A percentile compares a stretch with the other conserved stretches of the same genome.
These are phyloP conservation scores for Eubasilissa regina DNA, from an alignment of 1,140 invertebrate species.

Conservation along the genomic window DNA sequence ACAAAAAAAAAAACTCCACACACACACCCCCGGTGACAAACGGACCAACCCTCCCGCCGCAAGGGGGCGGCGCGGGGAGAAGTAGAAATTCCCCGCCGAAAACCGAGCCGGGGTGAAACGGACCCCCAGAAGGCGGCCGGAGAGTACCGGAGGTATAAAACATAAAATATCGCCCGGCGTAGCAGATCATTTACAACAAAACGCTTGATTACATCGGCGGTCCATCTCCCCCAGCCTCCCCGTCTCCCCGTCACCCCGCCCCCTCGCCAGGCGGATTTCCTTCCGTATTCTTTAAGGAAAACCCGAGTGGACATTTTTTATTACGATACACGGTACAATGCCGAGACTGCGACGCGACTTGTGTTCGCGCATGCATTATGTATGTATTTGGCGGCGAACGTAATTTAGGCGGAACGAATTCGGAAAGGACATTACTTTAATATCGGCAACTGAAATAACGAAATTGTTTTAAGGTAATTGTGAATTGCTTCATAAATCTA, in stretches of 20 bases:
- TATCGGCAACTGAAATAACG: neutral
- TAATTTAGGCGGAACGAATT: conserved; percentile 15
- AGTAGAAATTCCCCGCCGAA: conserved; percentile 25
- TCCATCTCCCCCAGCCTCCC: conserved; percentile 14
- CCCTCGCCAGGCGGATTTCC: conserved; percentile 3
- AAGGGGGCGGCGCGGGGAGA: neutral
- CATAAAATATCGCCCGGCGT: conserved; percentile 59
- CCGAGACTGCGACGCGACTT: conserved; percentile 2
- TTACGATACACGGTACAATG: conserved; percentile 34
- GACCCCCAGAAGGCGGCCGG: neutral
- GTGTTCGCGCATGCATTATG: conserved; percentile 42
- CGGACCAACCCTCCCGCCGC: conserved; percentile 2
- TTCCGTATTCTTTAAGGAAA: conserved; percentile 44
- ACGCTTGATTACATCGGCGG: conserved; percentile 59
- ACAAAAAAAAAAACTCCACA: neutral
- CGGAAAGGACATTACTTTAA: neutral
- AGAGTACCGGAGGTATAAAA: conserved; percentile 58
- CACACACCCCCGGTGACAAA: conserved; percentile 31
- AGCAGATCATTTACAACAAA: conserved; percentile 61
- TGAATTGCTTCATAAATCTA: too few species aligned
- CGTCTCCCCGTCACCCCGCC: neutral
- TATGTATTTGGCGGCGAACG: conserved; percentile 28
- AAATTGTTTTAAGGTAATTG: neutral
- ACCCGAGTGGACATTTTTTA: conserved; percentile 45
- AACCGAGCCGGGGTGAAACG: conserved; percentile 18